Percentiles rank a stretch among this genome's conserved stretches.
phyloP scores from a whole-genome alignment of 2,797 vertebrate species.

The Ctenosaura bakeri region DNA sequence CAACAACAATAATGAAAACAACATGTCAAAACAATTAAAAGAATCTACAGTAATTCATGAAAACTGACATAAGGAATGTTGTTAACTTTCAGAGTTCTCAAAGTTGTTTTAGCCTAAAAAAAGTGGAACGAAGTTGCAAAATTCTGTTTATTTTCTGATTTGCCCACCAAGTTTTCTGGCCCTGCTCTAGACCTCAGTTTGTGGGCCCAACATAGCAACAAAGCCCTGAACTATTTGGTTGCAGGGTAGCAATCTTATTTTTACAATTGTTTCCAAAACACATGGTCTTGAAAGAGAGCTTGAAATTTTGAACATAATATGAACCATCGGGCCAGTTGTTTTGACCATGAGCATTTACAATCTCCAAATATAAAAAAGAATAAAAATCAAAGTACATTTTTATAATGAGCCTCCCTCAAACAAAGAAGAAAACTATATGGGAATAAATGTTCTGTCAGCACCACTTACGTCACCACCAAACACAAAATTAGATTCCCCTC shows the following conservation, averaged over 20 bases:
- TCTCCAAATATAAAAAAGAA: slow-evolving; percentile 2
- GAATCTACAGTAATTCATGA: not conserved
- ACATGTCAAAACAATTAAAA: not conserved
- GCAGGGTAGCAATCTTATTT: slow-evolving; percentile 1
- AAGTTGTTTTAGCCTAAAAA: not conserved
- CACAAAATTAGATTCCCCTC: not conserved
- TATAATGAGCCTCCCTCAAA: slow-evolving; percentile 9
- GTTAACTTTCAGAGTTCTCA: not conserved
- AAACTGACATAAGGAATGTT: not conserved
- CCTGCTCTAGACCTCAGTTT: not conserved
- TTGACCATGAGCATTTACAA: slow-evolving; percentile 1
- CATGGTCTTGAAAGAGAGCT: slow-evolving; percentile 9
- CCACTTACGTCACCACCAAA: not conserved
- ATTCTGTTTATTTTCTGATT: not conserved
- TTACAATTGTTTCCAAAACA: slow-evolving; percentile 25
- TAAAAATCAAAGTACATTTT: slow-evolving; percentile 19
- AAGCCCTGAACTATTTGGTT: not conserved
- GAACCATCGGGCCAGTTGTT: slow-evolving; percentile 14
- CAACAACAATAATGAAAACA: no score
- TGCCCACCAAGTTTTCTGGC: not conserved
- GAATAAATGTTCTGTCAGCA: not conserved
- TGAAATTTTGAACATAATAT: slow-evolving; percentile 20
- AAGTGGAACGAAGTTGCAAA: not conserved
- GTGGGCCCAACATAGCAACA: not conserved
- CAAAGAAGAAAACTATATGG: slow-evolving; percentile 13